Base-by-base conservation (phyloP, 2,797 vertebrate species). In the Paratrypauchen microcephalus region DNA sequence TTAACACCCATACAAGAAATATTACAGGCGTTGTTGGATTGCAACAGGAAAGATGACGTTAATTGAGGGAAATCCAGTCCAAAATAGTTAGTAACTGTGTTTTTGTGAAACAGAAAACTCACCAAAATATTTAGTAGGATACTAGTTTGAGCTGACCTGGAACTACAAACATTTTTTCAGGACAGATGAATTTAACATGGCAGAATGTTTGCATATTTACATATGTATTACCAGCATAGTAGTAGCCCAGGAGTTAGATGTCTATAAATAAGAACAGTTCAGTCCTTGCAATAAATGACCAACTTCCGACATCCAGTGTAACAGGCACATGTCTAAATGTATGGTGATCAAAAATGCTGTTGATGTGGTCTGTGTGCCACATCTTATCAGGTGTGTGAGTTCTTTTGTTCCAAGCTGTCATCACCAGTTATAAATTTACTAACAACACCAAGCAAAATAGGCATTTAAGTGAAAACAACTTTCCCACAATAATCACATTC, bases 1-100 rank as follows among this genome's bases (percentile, higher is more conserved):
- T 70, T 66, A 73, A 67, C 65, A 26, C 32, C 36, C 74, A 79
- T 70, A 71, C 54, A 32, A 61, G 69, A 73, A 69, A 59, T 36
- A 50, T n/a, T 16, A 47, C 21, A 63, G 61, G 70, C 65, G 64
- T 77, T 72, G 68, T 54, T 68, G 66, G 57, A 59, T 55, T 28
- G 74, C 18, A 32, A 52, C 54, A 41, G 55, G 54, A 56, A 66
- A 57, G 23, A 66, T 23, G 13, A 50, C 52, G 66, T 48, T 19
- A 66, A 55, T 66, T 70, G 15, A 8, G 13, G 21, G 39, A 63
- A 63, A 41, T 63, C 4, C n/a, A 41, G 2, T 16, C 36, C 16
- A 15, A 16, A 45, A 63, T 45, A 59, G 30, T 55, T 30, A 28
- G 24, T 19, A 58, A 30, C 18, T 58, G 26, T 18, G 16, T n/a